phyloP scores from a whole-genome alignment of 2,113 vertebrate genomes.

The Odocoileus virginianus region DNA sequence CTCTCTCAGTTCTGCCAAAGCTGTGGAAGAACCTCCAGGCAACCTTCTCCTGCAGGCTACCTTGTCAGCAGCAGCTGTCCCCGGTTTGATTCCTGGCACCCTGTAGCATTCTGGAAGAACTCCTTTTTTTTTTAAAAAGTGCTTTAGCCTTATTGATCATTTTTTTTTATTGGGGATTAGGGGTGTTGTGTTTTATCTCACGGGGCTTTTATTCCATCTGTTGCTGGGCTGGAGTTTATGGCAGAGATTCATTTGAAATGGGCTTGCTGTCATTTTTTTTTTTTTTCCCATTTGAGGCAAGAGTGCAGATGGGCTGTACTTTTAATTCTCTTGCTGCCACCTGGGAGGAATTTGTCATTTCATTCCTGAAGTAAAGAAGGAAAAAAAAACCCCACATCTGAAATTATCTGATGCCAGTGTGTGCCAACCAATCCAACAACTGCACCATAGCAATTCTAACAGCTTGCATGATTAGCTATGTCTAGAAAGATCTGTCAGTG shows the following conservation, averaged over 20 bases:
- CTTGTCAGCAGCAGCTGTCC: neutral
- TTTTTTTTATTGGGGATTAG: neutral
- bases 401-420: neutral
- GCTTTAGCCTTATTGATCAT: neutral
- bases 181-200: neutral
- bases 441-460: neutral
- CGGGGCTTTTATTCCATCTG: constrained; percentile 25
- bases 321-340: constrained; percentile 44
- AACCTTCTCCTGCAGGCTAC: neutral
- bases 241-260: constrained; percentile 29
- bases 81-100: neutral
- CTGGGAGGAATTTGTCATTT: constrained; percentile 49
- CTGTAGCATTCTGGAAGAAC: neutral
- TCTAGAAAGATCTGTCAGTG: neutral
- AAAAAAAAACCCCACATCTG: neutral
- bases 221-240: neutral
- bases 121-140: neutral
- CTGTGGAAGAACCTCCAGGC: neutral
- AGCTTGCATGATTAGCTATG: neutral
- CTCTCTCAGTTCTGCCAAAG: neutral
- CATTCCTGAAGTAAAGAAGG: constrained; percentile 26
- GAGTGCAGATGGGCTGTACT: constrained; percentile 27
- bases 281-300: neutral
- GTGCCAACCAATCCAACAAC: neutral
- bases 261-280: neutral